Conservation (phyloP, 2,888 invertebrate genomes). For the Sympetrum striolatum region DNA sequence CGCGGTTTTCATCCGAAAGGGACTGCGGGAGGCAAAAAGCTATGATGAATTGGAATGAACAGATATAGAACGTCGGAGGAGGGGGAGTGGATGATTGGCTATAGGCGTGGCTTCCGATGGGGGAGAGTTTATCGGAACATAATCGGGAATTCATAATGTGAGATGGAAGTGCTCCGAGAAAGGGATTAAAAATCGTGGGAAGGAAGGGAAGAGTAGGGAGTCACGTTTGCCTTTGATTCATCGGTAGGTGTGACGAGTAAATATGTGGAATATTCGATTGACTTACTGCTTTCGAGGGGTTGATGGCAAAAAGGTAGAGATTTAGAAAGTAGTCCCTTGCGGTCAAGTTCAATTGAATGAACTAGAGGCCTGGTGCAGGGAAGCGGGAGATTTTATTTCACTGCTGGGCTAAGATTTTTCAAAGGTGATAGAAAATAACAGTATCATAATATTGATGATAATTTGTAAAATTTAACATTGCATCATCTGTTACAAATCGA, state of each 20-base stretch:
- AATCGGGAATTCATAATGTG: slow-evolving; percentile 6
- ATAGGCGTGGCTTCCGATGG: background rate
- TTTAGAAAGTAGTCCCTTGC: too few species aligned
- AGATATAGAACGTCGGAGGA: background rate
- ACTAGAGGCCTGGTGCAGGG: too few species aligned
- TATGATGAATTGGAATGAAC: background rate
- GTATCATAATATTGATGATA: too few species aligned
- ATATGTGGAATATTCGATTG: background rate
- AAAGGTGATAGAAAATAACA: too few species aligned
- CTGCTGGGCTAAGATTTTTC: too few species aligned
- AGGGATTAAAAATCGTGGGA: background rate
- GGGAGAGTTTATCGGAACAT: background rate
- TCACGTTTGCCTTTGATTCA: background rate
- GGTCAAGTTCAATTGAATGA: too few species aligned
- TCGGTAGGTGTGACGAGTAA: background rate
- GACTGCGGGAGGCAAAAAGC: background rate
- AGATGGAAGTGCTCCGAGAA: background rate
- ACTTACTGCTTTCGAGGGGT: too few species aligned
- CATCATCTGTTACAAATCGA: too few species aligned
- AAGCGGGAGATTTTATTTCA: too few species aligned
- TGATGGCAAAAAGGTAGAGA: too few species aligned
- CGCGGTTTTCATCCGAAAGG: background rate
- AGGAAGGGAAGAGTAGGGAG: background rate
- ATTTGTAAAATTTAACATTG: too few species aligned
- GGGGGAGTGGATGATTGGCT: background rate